Evolutionary conservation across 2,888 invertebrate species (phyloP), one percentile per base, ranked within the genome.

Genomic region (Philaethria dido): DNA sequence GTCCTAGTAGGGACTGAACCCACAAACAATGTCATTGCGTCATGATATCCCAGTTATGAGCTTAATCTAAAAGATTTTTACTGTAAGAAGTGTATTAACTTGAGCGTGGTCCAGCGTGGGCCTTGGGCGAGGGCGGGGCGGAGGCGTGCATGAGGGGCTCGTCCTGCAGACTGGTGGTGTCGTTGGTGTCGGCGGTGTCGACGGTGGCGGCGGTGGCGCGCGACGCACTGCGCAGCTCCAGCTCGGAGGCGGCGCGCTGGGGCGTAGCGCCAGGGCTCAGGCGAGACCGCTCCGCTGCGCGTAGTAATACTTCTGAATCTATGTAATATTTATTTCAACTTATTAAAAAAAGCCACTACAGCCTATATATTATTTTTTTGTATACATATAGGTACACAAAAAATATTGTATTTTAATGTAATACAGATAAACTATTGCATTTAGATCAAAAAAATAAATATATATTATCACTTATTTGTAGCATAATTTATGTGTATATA

Each of bases 291-390:
- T 73, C 65, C 9, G 73, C 69, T 29, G 71, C 64, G 57, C 64
- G 39, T 72, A 86, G 74, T 6, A 91, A 77, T 65, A 88, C 82
- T 13, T 85, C 86, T 0, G 91, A 91, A 69, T 91, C 91, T 90
- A 75, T 2, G 36, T 25, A 5, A 25, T 2, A 25, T 25, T 25
- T 25, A 25, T 2, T n/a, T n/a, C n/a, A n/a, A n/a, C n/a, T n/a
- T n/a, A n/a, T n/a, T n/a, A n/a, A n/a, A n/a, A n/a, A n/a, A n/a
- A n/a, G n/a, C n/a, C n/a, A n/a, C n/a, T n/a, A n/a, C 29, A 29
- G 3, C 6, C 29, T 29, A 29, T 29, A 29, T 29, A 29, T 29
- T 29, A 4, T 29, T 29, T 29, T 4, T 29, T 29, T 29, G 25
- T 25, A 25, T 25, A 25, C 25, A 25, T 25, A 25, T 5, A 25